Evolutionary conservation across 37 sponge, comb jelly and placozoan species (phyloP).

Genomic region (Aplysina aerophoba): DNA sequence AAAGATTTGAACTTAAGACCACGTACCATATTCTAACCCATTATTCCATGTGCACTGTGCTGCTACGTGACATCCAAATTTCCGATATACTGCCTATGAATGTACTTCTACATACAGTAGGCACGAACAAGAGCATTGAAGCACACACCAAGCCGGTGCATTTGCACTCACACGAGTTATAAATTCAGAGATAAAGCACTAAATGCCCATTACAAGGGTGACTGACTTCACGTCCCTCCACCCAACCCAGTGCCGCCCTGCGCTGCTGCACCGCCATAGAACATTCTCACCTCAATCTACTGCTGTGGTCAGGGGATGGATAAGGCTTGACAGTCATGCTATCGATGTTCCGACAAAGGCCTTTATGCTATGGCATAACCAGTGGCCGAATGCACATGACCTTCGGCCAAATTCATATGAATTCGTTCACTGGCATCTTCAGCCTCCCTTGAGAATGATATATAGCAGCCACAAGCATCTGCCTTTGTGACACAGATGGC

Average conservation of each 20-base stretch:
- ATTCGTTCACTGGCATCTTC: conserved; percentile 14
- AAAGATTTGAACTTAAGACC: too few relatives aligned
- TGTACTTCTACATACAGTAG: too few relatives aligned
- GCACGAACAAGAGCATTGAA: too few relatives aligned
- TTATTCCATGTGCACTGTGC: too few relatives aligned
- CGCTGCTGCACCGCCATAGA: conserved; percentile 9
- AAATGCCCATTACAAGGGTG: conserved; percentile 2
- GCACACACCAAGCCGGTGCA: too few relatives aligned
- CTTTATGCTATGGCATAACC: not conserved
- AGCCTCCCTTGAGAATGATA: not conserved
- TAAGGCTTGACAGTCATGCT: not conserved
- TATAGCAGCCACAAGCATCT: conserved; percentile 21
- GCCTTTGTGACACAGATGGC: not conserved
- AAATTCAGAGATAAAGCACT: not conserved
- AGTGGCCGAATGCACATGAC: conserved; percentile 19
- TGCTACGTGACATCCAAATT: too few relatives aligned
- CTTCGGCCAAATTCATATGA: conserved; percentile 27
- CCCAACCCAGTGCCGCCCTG: not conserved
- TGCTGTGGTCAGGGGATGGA: conserved; percentile 8
- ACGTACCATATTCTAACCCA: too few relatives aligned
- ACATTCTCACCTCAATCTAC: not conserved
- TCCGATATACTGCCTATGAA: too few relatives aligned
- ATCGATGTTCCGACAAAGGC: not conserved
- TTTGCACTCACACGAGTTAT: too few relatives aligned
- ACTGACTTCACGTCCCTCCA: conserved; percentile 4